phyloP scores from a whole-genome alignment of 2,888 invertebrate genomes.

The Amiota mariae region DNA sequence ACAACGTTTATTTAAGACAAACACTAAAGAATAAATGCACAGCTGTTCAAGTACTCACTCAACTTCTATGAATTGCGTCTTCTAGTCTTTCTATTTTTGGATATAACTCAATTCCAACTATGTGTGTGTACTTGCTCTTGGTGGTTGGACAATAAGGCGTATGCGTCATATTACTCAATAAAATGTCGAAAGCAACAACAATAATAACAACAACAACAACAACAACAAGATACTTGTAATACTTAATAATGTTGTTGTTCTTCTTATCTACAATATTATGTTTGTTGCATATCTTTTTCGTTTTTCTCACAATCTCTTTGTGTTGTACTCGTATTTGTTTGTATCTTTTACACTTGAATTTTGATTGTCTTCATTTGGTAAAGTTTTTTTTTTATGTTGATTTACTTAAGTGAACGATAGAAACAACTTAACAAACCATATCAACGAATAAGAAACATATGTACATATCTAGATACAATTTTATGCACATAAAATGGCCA shows the following conservation, averaged over 20 bases:
- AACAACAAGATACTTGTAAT: too few relatives aligned
- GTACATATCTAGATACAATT: conserved; percentile 50
- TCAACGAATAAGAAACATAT: conserved; percentile 23
- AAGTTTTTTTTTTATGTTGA: conserved; percentile 61
- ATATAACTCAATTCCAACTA: conserved; percentile 56
- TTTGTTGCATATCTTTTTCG: too few relatives aligned
- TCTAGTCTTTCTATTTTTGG: background rate
- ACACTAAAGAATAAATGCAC: conserved; percentile 31
- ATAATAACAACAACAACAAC: too few relatives aligned
- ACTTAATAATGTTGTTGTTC: background rate
- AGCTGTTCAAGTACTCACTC: conserved; percentile 32
- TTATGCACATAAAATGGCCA: conserved; percentile 44
- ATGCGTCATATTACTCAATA: conserved; percentile 29
- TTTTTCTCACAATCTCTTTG: too few relatives aligned
- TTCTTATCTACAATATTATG: too few relatives aligned
- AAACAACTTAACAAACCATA: background rate
- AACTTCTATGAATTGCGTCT: conserved; percentile 11
- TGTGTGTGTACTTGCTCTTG: conserved; percentile 10
- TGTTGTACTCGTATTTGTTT: too few relatives aligned
- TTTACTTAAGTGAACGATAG: conserved; percentile 53
- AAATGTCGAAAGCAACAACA: conserved; percentile 24
- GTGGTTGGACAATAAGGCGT: background rate
- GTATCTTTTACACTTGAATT: conserved; percentile 20
- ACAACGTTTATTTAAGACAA: conserved; percentile 41
- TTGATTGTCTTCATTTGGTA: conserved; percentile 65